A percentile compares a stretch with the other conserved stretches of the same genome.
These are phyloP conservation scores for Eulemur mongoz DNA, from an alignment of 2,797 vertebrate species.

Conservation along the genomic window DNA sequence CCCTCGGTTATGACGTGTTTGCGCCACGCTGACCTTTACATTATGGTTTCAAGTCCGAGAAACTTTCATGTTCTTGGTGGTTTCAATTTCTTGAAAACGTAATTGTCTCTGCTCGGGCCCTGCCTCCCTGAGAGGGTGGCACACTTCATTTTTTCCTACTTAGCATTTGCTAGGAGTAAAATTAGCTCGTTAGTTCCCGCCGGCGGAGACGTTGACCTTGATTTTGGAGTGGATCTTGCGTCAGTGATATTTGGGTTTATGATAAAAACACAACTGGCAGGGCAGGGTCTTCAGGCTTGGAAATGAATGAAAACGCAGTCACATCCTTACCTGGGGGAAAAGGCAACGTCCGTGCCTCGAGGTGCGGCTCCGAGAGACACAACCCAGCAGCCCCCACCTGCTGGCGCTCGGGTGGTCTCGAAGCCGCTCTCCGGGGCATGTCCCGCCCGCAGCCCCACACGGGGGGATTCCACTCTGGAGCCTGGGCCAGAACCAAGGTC, in stretches of 20 bases:
- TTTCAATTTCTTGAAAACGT: slow-evolving; percentile 40
- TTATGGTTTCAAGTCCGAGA: neutral
- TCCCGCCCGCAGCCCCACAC: too few species aligned
- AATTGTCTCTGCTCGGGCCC: neutral
- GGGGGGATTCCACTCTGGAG: neutral
- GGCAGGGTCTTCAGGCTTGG: neutral
- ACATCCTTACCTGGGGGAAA: neutral
- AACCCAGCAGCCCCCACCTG: neutral
- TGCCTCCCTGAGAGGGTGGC: neutral
- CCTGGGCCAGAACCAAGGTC: neutral
- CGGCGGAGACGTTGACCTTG: neutral
- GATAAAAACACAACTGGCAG: neutral
- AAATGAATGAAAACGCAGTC: neutral
- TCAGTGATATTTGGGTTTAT: neutral
- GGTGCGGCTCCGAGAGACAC: neutral
- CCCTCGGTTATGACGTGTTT: neutral
- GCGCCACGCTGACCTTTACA: slow-evolving; percentile 2
- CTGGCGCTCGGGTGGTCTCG: accelerated
- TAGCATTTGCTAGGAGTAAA: neutral
- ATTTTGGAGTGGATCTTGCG: neutral
- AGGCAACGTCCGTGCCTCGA: accelerated
- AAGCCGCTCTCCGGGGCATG: neutral
- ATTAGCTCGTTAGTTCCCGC: too few species aligned
- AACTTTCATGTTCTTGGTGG: neutral
- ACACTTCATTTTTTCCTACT: neutral